Base-by-base conservation (phyloP, 2,888 invertebrate genomes). In the Fragum whitleyi region DNA sequence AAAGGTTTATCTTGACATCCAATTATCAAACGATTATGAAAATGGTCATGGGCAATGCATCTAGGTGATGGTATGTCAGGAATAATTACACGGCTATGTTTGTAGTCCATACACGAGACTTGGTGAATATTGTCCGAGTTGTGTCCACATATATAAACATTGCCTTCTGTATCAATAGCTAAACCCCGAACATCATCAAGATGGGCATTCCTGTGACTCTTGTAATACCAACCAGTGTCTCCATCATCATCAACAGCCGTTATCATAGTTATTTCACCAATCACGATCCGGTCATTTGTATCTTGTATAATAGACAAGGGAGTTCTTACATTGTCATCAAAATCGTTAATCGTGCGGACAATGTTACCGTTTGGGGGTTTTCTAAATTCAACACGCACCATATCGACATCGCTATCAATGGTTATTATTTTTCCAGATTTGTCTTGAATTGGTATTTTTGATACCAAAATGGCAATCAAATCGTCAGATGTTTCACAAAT, bases 121-220 rank as follows among this genome's bases (percentile, higher is more conserved):
- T 57, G 57, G 23, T 57, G 57, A 26, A 57, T 57, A 23, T 57
- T 57, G 14, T 57, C 14, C 7, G 57, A 57, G 1, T 26, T 23
- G 14, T 7, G 2, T 2, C 57, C 57, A 57, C 57, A 57, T 26
- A 57, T 23, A 14, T 57, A 57, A 14, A 57, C n/a, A 26, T 57
- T 57, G 21, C 57, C 57, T 57, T 57, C 57, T 57, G 23, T 11
- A 57, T 57, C 57, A 57, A 57, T 23, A 23, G 21, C 26, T n/a
- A 57, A 19, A 14, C 57, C 57, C 3, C 11, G 57, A 14, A 23
- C 11, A 23, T 23, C 57, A n/a, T 57, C 57, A 6, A 57, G 3
- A 11, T 21, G 3, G 9, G 11, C 23, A 14, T 57, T 26, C 26
- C 23, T 26, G 23, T 57, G 11, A 26, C 57, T 26, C 23, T 57